Conservation (phyloP, 2,797 vertebrate species). For the Rhinogobio ventralis region DNA sequence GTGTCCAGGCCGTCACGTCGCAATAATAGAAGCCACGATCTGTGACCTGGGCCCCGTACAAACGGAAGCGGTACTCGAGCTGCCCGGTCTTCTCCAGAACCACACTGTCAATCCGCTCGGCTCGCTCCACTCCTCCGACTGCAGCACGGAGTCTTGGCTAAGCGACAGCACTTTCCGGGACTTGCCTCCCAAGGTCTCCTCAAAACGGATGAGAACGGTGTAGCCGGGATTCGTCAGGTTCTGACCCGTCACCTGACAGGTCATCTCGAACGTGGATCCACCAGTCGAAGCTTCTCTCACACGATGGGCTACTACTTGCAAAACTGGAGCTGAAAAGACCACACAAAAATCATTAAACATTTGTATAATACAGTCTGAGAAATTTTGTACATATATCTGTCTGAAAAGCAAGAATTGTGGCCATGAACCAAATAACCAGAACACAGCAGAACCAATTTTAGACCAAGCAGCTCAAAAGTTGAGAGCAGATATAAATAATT, state of each 20-base stretch:
- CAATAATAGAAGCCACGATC: slow-evolving; percentile 92
- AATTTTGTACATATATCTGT: too few relatives aligned
- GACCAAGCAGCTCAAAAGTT: neutral
- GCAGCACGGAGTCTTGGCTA: slow-evolving; percentile 85
- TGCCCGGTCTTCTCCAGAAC: slow-evolving; percentile 88
- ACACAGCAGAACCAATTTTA: neutral
- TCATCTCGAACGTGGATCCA: slow-evolving; percentile 95
- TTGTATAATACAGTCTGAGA: neutral
- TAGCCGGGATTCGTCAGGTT: slow-evolving; percentile 88
- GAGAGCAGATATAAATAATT: neutral
- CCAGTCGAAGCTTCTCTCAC: slow-evolving; percentile 84
- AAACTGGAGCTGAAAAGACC: slow-evolving; percentile 78
- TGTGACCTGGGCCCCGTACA: slow-evolving; percentile 88
- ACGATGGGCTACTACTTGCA: slow-evolving; percentile 84
- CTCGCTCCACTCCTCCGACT: slow-evolving; percentile 83
- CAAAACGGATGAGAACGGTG: slow-evolving; percentile 86
- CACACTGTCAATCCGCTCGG: slow-evolving; percentile 82
- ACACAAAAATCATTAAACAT: slow-evolving; percentile 42
- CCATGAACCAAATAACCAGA: neutral
- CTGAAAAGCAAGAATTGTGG: neutral
- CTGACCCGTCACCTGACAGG: slow-evolving; percentile 81
- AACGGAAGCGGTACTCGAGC: slow-evolving; percentile 88
- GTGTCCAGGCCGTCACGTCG: slow-evolving; percentile 87
- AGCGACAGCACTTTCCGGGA: slow-evolving; percentile 86
- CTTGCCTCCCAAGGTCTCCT: slow-evolving; percentile 73